These are phyloP conservation scores for Origma solitaria DNA, from an alignment of 2,113 vertebrate species.

Conservation along the genomic window DNA sequence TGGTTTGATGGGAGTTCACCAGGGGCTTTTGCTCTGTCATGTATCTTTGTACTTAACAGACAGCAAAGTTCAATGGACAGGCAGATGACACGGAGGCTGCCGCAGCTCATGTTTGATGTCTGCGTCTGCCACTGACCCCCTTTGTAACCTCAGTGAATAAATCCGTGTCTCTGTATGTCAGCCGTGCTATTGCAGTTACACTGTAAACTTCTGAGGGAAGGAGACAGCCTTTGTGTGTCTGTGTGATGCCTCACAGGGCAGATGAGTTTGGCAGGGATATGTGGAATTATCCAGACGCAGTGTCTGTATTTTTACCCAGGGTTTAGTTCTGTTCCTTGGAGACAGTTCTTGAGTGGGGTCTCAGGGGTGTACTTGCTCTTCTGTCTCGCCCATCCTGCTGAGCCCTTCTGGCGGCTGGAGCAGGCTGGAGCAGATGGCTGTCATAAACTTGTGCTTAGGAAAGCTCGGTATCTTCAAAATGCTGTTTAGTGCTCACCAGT, in stretches of 20 bases:
- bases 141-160: not conserved
- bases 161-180: not conserved
- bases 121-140: not conserved
- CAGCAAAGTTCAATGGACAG: not conserved
- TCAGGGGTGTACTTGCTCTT: not conserved
- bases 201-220: not conserved
- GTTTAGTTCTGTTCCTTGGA: not conserved
- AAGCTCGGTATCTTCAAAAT: not conserved
- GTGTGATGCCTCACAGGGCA: not conserved
- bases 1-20: constrained; percentile 30
- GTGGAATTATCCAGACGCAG: not conserved
- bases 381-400: not conserved
- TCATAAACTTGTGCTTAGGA: not conserved
- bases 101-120: not conserved
- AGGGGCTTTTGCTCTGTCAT: not conserved
- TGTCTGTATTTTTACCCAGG: not conserved
- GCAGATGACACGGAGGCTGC: not conserved
- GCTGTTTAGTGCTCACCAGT: not conserved
- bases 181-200: not conserved
- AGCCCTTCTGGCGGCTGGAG: not conserved
- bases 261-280: not conserved
- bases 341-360: not conserved
- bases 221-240: not conserved
- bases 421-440: not conserved
- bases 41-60: not conserved